phyloP scores from a whole-genome alignment of 2,797 vertebrate genomes.

The Channa striata region DNA sequence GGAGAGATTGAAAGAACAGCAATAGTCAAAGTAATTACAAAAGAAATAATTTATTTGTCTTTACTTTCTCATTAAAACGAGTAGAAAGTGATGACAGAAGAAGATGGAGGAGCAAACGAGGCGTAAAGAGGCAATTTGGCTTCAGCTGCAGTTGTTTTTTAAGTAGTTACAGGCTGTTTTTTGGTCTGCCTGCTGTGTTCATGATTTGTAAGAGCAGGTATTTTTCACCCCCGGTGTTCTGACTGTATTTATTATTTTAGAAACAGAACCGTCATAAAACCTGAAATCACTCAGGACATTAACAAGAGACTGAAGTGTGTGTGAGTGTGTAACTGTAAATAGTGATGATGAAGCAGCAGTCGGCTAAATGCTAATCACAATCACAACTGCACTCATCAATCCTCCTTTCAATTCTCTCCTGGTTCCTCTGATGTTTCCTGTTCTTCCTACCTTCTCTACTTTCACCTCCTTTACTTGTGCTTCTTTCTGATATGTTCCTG shows the following conservation, averaged over 20 bases:
- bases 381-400: slow-evolving; percentile 62
- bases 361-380: slow-evolving; percentile 74
- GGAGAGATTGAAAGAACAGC: too few species aligned
- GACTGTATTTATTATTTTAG: background rate
- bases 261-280: background rate
- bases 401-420: slow-evolving; percentile 42
- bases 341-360: slow-evolving; percentile 63
- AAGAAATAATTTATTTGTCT: too few species aligned
- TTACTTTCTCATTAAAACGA: too few species aligned
- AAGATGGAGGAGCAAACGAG: too few species aligned
- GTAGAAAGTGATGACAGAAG: too few species aligned
- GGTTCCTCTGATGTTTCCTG: background rate
- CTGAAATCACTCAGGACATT: slow-evolving; percentile 2
- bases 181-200: too few species aligned
- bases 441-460: background rate
- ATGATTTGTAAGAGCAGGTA: too few species aligned
- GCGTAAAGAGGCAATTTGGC: too few species aligned
- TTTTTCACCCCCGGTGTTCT: too few species aligned
- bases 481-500: background rate
- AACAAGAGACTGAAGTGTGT: background rate
- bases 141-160: too few species aligned
- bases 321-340: slow-evolving; percentile 24
- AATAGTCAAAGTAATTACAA: too few species aligned
- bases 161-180: too few species aligned
- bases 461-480: rapidly evolving